Evolutionary conservation across 2,797 vertebrate species (phyloP), one percentile per base, ranked within the genome.

Genomic region (Danio kyathit): DNA sequence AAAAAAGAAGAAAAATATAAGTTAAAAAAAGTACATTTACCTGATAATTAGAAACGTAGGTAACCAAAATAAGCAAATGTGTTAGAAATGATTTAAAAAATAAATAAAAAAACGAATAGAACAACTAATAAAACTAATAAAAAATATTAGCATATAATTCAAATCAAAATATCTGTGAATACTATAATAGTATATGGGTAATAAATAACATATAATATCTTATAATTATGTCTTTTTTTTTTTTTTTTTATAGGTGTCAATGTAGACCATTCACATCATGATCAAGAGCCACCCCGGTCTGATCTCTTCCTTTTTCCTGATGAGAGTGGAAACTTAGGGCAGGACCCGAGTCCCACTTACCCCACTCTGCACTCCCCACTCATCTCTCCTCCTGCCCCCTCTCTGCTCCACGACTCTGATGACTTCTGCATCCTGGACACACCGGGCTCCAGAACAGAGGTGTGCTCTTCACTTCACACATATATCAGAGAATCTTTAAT

Each of bases 251-350:
- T 86, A 99, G 98, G 96, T 74, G 59, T 94, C 78, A 87, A 92
- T 9, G 93, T 95, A 86, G 94, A 95, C 69, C 91, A 21, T 43
- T 91, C 82, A 78, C 94, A 92, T n/a, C 94, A 92, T n/a, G 90
- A 94, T 84, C 95, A 91, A 5, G 96, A 96, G n/a, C 94, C 95
- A 0, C 95, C 96, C 70, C 95, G 92, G 77, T 99, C 97, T 9
- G 98, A 99, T 89, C 95, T 99, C 48, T 99, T 99, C 92, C 94
- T 99, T 46, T 99, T 99, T 88, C 98, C 98, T 0, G 97, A 99
- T 63, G 98, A 99, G 91, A 99, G 97, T 79, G 96, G 97, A 71
- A 96, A 96, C 70, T 48, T 91, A 7, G 95, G 91, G 57, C 97
- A 96, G 82, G 97, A 97, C n/a, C 84, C 94, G 3, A 96, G 95